These are phyloP conservation scores for Digitonthophagus gazella DNA, from an alignment of 2,888 invertebrate genomes.

Conservation along the genomic window DNA sequence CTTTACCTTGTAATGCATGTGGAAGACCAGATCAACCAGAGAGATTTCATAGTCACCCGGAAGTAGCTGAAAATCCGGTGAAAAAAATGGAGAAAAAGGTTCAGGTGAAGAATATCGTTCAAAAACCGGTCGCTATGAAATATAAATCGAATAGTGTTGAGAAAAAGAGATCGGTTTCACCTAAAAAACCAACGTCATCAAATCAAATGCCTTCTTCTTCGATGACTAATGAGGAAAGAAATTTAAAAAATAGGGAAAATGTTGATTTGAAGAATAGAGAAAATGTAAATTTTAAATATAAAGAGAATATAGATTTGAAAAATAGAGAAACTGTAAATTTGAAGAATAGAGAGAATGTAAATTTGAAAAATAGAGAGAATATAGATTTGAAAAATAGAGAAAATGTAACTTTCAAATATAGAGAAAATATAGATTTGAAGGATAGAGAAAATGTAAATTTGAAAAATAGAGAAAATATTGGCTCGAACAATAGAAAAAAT, in stretches of 20 bases:
- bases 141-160: constrained; percentile 33
- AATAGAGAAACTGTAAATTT: constrained; percentile 1
- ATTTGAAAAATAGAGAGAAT: not conserved
- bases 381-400: not conserved
- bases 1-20: constrained; percentile 64
- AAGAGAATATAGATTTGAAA: not conserved
- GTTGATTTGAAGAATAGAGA: too few relatives aligned
- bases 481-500: not conserved
- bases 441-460: not conserved
- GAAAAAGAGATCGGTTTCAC: not conserved
- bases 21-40: constrained; percentile 68
- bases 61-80: constrained; percentile 36
- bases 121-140: constrained; percentile 56
- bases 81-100: constrained; percentile 35
- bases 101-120: constrained; percentile 51
- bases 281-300: too few relatives aligned
- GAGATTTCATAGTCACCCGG: constrained; percentile 61
- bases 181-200: not conserved
- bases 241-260: too few relatives aligned
- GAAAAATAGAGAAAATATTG: not conserved
- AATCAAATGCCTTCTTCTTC: too few relatives aligned
- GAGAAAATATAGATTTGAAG: not conserved
- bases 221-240: too few relatives aligned
- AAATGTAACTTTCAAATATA: not conserved
- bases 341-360: not conserved